Evolutionary conservation across 2,113 vertebrate genomes (phyloP), one percentile per base, ranked within the genome.

Genomic region (Carollia perspicillata): DNA sequence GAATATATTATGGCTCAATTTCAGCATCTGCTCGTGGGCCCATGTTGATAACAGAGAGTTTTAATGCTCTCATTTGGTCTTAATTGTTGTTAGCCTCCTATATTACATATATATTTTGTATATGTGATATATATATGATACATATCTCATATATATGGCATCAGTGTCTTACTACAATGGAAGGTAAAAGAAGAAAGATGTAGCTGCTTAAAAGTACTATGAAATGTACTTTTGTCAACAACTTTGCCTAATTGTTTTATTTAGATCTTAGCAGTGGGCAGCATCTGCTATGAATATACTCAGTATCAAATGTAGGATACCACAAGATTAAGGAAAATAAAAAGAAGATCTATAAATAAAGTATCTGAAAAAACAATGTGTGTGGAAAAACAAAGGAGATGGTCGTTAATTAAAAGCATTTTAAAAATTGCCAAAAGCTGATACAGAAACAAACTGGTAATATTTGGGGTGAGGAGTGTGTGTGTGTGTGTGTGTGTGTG

Each of bases 321-420:
- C 33, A 91, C 17, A 71, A 12, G 44, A 65, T 89, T 33, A 94
- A 90, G 81, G 49, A 71, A 96, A 96, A 94, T 20, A 20, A 81
- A 85, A 90, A 23, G 65, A 51, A 91, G 35, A 80, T 81, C 65
- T 96, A 93, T 68, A 96, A 96, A 95, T 96, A 94, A 84, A 72
- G 47, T 92, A 11, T 84, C 75, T 92, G 84, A 87, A 97, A 93
- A 51, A 97, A 75, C 66, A 94, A 44, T 58, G 20, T 93, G 60
- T 97, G 77, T 93, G 60, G 55, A 78, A 96, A 95, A 95, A 18
- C 17, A 49, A 96, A 55, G 49, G 10, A 95, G 30, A 92, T 69
- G 44, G 89, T 68, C 93, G 89, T 90, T 93, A 96, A 84, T 44
- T 42, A 92, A 97, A 95, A 49, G 88, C 10, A 63, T 77, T 78